These are phyloP conservation scores for Illadopsis cleaveri DNA, from an alignment of 2,113 vertebrate genomes.

Conservation along the genomic window DNA sequence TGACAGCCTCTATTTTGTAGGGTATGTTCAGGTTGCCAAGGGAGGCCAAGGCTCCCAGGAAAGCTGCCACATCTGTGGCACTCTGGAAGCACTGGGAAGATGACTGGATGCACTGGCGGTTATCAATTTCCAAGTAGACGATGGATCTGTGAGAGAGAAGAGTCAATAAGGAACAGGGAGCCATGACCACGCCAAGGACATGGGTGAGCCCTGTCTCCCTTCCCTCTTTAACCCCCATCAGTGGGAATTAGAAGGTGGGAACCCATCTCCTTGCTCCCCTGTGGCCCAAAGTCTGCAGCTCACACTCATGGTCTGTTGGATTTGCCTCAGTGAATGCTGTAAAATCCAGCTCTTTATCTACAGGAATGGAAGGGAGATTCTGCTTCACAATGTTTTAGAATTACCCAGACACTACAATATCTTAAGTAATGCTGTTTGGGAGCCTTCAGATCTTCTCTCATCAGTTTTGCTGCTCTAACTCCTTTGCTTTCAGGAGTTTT, in stretches of 20 bases:
- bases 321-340: neutral
- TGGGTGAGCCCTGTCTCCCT: neutral
- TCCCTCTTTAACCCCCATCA: neutral
- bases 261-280: neutral
- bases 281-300: neutral
- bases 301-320: neutral
- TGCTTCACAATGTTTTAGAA: neutral
- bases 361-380: neutral
- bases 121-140: constrained; percentile 95
- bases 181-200: neutral
- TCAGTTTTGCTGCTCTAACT: neutral
- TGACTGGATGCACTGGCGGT: constrained; percentile 91
- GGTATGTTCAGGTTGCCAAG: constrained; percentile 91
- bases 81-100: constrained; percentile 94
- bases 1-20: constrained; percentile 92
- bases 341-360: neutral
- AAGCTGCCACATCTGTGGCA: constrained; percentile 88
- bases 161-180: neutral
- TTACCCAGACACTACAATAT: neutral
- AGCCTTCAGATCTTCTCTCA: constrained; percentile 2
- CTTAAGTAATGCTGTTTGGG: neutral
- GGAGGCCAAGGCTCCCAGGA: constrained; percentile 92
- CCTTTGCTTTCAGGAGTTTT: constrained; percentile 6
- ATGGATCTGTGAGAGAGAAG: constrained; percentile 78
- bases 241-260: neutral